Evolutionary conservation across 1,140 invertebrate genomes (phyloP), one percentile per base, ranked within the genome.

Genomic region (Acromyrmex charruanus): DNA sequence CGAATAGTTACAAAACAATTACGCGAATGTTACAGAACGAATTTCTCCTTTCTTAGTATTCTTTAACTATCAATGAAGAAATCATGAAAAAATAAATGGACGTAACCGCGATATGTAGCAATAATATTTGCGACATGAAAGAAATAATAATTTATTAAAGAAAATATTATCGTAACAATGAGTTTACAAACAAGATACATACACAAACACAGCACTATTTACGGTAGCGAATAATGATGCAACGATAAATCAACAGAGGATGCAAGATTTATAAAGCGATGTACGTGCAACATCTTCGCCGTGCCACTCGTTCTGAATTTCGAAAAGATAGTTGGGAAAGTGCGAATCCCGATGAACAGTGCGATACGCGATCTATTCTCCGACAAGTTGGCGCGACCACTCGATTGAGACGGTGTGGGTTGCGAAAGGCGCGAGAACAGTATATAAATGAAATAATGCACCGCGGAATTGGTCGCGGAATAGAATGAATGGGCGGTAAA

Each of bases 391-490:
- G 51, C 79, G 35, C 66, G 71, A 51, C 31, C 77, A 39, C 69
- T 87, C 87, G 61, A 85, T 86, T 86, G 80, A 88, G 74, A 88
- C 65, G 61, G 53, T n/a, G 63, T 68, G 28, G n/a, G 44, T 77
- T 77, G 75, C 75, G 75, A 80, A 69, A 69, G 35, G 16, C 25
- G 63, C 65, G 77, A 59, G 65, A 79, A 59, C 63, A 44, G n/a
- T n/a, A n/a, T 51, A 84, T 61, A 84, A 84, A 75, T 84, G 80
- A 84, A 84, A 84, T 75, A 84, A 82, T 71, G n/a, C 81, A 75
- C 35, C 58, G 69, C 53, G 21, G 75, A 59, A n/a, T 35, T 28
- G 55, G 31, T 44, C 44, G 35, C 77, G 44, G 79, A 84, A 84
- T 75, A 39, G 80, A 58, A 84, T 84, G 69, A 84, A 84, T 75